Conservation (phyloP, 2,888 invertebrate species). For the Adelognathus sp. region DNA sequence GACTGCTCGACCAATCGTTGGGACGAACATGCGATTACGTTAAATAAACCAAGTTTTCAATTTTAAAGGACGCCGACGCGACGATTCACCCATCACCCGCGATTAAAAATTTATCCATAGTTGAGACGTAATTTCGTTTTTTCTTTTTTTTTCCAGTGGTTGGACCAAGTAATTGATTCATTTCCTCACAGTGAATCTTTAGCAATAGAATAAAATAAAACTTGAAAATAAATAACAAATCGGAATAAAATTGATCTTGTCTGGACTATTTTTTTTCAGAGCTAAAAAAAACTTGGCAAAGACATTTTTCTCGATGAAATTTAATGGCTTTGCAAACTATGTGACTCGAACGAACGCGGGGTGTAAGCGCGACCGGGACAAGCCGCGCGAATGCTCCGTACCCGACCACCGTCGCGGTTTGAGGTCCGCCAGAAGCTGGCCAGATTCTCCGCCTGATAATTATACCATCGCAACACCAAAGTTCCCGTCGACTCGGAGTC, state of each 20-base stretch:
- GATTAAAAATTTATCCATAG: no score
- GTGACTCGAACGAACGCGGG: slow-evolving; percentile 14
- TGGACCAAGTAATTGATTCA: no score
- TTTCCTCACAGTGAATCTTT: no score
- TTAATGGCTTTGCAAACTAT: slow-evolving; percentile 15
- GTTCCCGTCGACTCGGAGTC: slow-evolving; percentile 24
- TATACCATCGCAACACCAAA: slow-evolving; percentile 71
- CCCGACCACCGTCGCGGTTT: slow-evolving; percentile 77
- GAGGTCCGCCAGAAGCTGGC: slow-evolving; percentile 76
- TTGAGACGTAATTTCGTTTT: no score
- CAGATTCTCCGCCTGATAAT: slow-evolving; percentile 74
- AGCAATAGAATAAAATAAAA: not conserved
- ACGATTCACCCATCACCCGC: not conserved
- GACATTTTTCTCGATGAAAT: slow-evolving; percentile 5
- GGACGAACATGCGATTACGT: slow-evolving; percentile 29
- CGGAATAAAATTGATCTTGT: no score
- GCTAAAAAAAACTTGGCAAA: not conserved
- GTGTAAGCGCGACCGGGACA: slow-evolving; percentile 29
- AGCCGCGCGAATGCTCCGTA: slow-evolving; percentile 50
- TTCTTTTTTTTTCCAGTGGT: no score
- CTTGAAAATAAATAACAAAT: no score
- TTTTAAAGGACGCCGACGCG: slow-evolving; percentile 59
- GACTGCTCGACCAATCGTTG: slow-evolving; percentile 63
- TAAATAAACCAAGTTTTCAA: slow-evolving; percentile 67
- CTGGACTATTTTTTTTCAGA: no score